These are phyloP conservation scores for Mylabris sibirica DNA, from an alignment of 2,888 invertebrate genomes.

Conservation along the genomic window DNA sequence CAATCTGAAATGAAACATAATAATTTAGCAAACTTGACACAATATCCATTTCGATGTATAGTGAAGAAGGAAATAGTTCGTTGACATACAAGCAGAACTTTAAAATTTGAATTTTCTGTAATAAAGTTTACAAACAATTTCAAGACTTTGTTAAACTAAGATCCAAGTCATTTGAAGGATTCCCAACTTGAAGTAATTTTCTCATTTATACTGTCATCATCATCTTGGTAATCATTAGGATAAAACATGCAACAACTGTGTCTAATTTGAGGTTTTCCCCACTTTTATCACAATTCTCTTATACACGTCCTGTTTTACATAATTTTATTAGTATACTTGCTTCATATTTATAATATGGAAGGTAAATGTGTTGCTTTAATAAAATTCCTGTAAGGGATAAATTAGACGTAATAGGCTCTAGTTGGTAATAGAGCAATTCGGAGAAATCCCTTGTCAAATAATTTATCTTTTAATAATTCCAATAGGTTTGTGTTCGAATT, in stretches of 20 bases:
- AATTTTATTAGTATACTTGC: too few species aligned
- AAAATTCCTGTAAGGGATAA: neutral
- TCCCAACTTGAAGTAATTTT: neutral
- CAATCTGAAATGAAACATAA: constrained; percentile 66
- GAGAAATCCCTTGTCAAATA: neutral
- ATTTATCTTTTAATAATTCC: neutral
- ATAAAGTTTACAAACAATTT: neutral
- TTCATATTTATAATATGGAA: too few species aligned
- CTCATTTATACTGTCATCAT: neutral
- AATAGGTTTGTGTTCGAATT: neutral
- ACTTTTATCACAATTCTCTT: neutral
- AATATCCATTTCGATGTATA: neutral
- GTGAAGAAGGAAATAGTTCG: neutral
- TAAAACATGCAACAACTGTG: neutral
- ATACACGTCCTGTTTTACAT: neutral
- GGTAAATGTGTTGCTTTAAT: neutral
- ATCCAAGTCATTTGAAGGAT: neutral
- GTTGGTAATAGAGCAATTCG: constrained; percentile 11
- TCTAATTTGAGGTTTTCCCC: neutral
- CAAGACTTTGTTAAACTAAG: neutral
- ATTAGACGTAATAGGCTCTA: neutral
- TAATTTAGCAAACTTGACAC: neutral
- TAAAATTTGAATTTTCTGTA: neutral
- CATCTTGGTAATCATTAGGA: neutral
- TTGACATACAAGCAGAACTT: neutral